Percentiles rank a stretch among this genome's conserved stretches.
Conservation (phyloP, 2,113 vertebrate species). For the Prionailurus bengalensis region DNA sequence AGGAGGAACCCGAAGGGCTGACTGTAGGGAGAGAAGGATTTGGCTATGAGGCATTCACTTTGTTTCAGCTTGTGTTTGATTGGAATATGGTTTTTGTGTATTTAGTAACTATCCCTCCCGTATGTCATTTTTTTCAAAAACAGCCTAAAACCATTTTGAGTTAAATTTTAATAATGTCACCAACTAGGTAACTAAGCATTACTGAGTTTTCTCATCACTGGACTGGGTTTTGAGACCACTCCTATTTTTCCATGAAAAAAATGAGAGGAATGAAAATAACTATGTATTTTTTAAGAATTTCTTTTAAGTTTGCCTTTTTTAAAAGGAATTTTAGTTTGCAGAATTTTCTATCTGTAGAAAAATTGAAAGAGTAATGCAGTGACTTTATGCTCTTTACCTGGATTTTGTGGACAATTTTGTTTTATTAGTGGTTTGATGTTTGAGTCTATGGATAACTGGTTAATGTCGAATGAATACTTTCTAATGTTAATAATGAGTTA, state of each 20-base stretch:
- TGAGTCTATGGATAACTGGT: background rate
- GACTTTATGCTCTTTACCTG: background rate
- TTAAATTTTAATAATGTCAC: background rate
- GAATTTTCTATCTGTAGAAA: background rate
- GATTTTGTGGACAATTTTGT: background rate
- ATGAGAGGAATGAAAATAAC: background rate
- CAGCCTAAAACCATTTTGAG: background rate
- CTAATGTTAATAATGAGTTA: background rate
- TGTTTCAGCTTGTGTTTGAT: background rate
- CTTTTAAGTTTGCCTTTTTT: background rate
- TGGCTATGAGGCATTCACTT: background rate
- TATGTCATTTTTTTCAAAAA: background rate
- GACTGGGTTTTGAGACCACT: background rate
- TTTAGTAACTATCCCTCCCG: background rate
- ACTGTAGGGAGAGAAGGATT: background rate
- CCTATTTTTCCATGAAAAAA: background rate
- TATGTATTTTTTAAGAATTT: background rate
- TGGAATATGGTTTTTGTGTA: background rate
- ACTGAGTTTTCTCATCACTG: background rate
- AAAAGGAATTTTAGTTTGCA: background rate
- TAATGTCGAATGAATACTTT: background rate
- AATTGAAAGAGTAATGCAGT: background rate
- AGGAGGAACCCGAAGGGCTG: background rate
- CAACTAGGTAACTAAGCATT: background rate
- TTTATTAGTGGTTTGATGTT: constrained; percentile 5